These are phyloP conservation scores for Archips crataeganus DNA, from an alignment of 2,888 invertebrate species.

Conservation along the genomic window DNA sequence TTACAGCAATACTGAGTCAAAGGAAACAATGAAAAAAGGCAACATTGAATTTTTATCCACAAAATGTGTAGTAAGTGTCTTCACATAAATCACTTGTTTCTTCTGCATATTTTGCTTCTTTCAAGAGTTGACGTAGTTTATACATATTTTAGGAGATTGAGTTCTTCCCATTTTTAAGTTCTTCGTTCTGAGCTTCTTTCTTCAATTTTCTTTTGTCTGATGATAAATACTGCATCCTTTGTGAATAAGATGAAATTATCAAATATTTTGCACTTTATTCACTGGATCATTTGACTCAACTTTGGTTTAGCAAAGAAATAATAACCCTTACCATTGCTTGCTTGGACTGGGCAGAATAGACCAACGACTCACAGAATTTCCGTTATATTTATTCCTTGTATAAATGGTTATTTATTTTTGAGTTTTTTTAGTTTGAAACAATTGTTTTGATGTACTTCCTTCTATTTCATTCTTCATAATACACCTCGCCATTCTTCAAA, in stretches of 20 bases:
- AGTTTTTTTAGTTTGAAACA: conserved; percentile 1
- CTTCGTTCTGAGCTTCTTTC: background rate
- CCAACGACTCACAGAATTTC: conserved; percentile 64
- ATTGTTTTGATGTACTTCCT: conserved; percentile 13
- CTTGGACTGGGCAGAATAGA: conserved; percentile 79
- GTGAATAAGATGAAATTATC: conserved; percentile 6
- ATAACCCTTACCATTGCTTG: conserved; percentile 70
- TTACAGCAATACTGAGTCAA: conserved; percentile 54
- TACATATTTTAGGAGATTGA: background rate
- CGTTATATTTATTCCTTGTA: conserved; percentile 12
- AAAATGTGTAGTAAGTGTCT: conserved; percentile 6
- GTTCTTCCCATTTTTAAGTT: background rate
- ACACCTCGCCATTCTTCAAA: background rate
- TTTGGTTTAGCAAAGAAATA: conserved; percentile 46
- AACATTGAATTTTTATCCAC: conserved; percentile 40
- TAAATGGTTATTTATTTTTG: conserved; percentile 5
- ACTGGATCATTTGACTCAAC: conserved; percentile 67
- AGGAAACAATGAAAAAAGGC: conserved; percentile 69
- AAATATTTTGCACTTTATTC: conserved; percentile 56
- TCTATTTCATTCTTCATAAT: conserved; percentile 16
- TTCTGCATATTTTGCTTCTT: background rate
- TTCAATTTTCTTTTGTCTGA: conserved; percentile 2
- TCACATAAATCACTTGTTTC: background rate
- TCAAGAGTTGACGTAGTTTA: background rate
- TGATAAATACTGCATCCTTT: conserved; percentile 4